Percentiles rank a stretch among this genome's conserved stretches.
These are phyloP conservation scores for Haemorhous mexicanus DNA, from an alignment of 2,113 vertebrate genomes.

Conservation along the genomic window DNA sequence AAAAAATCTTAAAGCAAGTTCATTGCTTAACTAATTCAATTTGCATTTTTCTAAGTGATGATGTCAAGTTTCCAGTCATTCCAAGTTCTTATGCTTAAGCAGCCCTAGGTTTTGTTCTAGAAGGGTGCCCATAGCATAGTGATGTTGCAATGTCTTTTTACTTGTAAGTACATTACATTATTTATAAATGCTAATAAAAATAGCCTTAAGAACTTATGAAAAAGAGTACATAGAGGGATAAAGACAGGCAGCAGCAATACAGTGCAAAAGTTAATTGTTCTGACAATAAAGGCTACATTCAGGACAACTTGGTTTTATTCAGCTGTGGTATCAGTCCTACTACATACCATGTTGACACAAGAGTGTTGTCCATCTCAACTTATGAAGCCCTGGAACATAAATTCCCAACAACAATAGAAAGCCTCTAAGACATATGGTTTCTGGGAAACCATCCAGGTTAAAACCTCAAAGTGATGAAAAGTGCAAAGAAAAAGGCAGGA, in stretches of 20 bases:
- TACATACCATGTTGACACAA: neutral
- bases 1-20: neutral
- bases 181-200: neutral
- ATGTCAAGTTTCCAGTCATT: neutral
- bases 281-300: neutral
- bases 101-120: neutral
- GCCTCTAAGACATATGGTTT: conserved; percentile 27
- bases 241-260: neutral
- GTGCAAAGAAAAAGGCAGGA: conserved; percentile 16
- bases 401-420: conserved; percentile 3
- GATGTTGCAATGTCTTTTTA: neutral
- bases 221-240: neutral
- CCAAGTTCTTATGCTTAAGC: neutral
- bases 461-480: conserved; percentile 39
- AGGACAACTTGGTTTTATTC: neutral
- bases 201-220: neutral
- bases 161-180: neutral
- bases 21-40: neutral
- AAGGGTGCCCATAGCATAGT: neutral
- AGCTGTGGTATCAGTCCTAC: neutral
- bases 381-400: neutral
- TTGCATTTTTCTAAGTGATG: neutral
- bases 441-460: conserved; percentile 47
- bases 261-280: neutral
- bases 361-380: neutral